Percentiles rank a stretch among this genome's conserved stretches.
Evolutionary conservation across 2,888 invertebrate genomes (phyloP).

Genomic region (Noctua fimbriata): DNA sequence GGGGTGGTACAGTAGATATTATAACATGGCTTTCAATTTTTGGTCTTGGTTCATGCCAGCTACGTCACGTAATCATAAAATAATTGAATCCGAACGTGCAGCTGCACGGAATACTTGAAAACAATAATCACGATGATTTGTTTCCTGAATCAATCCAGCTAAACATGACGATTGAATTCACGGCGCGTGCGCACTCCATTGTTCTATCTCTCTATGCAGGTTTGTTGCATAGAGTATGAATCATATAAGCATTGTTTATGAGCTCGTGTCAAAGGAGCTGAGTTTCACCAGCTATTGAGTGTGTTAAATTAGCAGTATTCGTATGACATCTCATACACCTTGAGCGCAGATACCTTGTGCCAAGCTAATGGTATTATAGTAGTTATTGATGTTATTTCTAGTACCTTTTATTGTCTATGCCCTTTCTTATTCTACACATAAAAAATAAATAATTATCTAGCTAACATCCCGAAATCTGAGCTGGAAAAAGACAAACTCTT

Average conservation of each 20-base stretch:
- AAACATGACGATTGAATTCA: conserved; percentile 52
- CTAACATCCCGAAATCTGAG: background rate
- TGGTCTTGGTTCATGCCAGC: background rate
- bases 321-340: background rate
- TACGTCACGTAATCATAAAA: conserved; percentile 9
- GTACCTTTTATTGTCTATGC: background rate
- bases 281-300: conserved; percentile 30
- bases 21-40: background rate
- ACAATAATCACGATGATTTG: conserved; percentile 27
- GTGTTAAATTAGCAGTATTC: conserved; percentile 8
- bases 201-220: conserved; percentile 55
- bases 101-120: conserved; percentile 41
- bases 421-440: background rate
- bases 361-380: background rate
- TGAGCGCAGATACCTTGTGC: background rate
- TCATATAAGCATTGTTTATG: conserved; percentile 49
- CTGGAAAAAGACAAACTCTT: background rate
- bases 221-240: conserved; percentile 52
- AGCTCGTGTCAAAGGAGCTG: conserved; percentile 26
- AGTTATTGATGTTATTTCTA: background rate
- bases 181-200: conserved; percentile 51
- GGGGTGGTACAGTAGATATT: background rate
- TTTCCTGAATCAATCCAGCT: conserved; percentile 52
- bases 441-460: background rate
- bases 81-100: conserved; percentile 4